Evolutionary conservation across 2,888 invertebrate species (phyloP).

Genomic region (Linnaemya vulpina): DNA sequence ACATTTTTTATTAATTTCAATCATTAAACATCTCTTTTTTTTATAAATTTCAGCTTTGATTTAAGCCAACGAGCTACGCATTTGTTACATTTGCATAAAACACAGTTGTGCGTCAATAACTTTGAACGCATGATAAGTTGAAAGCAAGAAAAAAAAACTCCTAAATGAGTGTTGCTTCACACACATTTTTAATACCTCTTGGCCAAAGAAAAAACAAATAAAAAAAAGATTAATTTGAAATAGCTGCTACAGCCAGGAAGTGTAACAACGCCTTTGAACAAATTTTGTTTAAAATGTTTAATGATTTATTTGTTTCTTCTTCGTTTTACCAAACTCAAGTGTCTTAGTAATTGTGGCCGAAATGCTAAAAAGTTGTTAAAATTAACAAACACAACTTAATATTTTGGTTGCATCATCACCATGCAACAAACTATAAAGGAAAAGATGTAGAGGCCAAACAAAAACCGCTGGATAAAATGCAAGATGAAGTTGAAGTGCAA

Average conservation of each 20-base stretch:
- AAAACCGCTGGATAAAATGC: slow-evolving; percentile 4
- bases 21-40: background rate
- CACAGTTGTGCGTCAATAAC: slow-evolving; percentile 6
- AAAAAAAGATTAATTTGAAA: background rate
- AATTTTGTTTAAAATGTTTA: slow-evolving; percentile 39
- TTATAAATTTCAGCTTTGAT: background rate
- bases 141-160: background rate
- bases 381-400: slow-evolving; percentile 8
- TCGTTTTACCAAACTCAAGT: background rate
- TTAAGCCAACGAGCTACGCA: background rate
- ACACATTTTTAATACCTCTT: slow-evolving; percentile 25
- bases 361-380: slow-evolving; percentile 40
- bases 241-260: slow-evolving; percentile 66
- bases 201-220: slow-evolving; percentile 9
- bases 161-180: slow-evolving; percentile 22
- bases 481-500: slow-evolving; percentile 67
- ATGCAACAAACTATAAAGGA: slow-evolving; percentile 33
- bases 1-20: background rate
- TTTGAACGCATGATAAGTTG: background rate
- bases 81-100: slow-evolving; percentile 17
- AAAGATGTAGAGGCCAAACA: slow-evolving; percentile 1
- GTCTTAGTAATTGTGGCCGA: slow-evolving; percentile 55
- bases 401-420: slow-evolving; percentile 59
- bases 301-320: slow-evolving; percentile 40
- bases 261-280: slow-evolving; percentile 67